Evolutionary conservation across 2,888 invertebrate species (phyloP).

Genomic region (Heliconius ismenius): DNA sequence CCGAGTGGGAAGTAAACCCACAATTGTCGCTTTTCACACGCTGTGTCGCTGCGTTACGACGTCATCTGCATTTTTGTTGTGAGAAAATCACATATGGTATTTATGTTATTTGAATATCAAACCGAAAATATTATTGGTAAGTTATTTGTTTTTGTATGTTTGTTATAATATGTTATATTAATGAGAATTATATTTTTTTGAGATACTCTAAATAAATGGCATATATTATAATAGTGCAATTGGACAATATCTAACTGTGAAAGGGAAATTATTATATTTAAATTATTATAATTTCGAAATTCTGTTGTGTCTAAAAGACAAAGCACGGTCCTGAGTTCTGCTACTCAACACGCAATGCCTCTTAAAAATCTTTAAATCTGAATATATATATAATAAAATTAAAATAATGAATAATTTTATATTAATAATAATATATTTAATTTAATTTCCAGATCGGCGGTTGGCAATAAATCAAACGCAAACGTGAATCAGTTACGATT

Average conservation of each 20-base stretch:
- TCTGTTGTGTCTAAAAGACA: not conserved
- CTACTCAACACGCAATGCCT: not conserved
- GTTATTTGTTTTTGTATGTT: too few relatives aligned
- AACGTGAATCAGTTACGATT: slow-evolving; percentile 81
- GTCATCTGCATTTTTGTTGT: not conserved
- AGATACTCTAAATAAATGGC: too few relatives aligned
- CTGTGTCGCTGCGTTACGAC: not conserved
- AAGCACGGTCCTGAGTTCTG: not conserved
- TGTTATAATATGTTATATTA: too few relatives aligned
- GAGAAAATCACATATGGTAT: not conserved
- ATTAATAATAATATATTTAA: not conserved
- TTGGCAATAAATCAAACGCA: slow-evolving; percentile 76
- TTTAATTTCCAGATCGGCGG: slow-evolving; percentile 76
- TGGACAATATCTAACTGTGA: too few relatives aligned
- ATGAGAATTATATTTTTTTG: too few relatives aligned
- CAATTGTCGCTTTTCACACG: not conserved
- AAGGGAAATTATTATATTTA: not conserved
- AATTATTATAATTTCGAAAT: not conserved
- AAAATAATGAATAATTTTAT: not conserved
- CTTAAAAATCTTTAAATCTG: too few relatives aligned
- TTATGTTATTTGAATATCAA: not conserved
- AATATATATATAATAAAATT: too few relatives aligned
- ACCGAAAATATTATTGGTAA: not conserved
- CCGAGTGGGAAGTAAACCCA: not conserved
- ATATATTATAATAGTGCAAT: too few relatives aligned